These are phyloP conservation scores for Zaprionus ghesquierei DNA, from an alignment of 1,140 invertebrate genomes.

Conservation along the genomic window DNA sequence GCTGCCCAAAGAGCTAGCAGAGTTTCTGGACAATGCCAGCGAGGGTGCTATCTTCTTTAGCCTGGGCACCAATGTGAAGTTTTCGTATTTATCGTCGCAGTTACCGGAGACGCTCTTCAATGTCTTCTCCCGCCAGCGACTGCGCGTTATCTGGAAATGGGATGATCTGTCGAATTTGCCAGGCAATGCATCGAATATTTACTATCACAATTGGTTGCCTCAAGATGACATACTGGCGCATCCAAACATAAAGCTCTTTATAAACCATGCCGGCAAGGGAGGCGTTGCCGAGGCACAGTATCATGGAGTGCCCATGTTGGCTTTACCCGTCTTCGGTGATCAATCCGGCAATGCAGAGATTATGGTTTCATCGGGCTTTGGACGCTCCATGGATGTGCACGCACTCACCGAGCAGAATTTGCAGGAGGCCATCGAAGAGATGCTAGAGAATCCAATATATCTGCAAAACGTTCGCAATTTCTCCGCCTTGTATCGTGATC, in stretches of 20 bases:
- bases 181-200: constrained; percentile 84
- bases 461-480: constrained; percentile 30
- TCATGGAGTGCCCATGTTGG: constrained; percentile 83
- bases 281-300: constrained; percentile 83
- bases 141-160: constrained; percentile 84
- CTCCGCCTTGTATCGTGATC: constrained; percentile 67
- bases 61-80: constrained; percentile 84
- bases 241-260: constrained; percentile 82
- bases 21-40: constrained; percentile 82
- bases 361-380: constrained; percentile 26
- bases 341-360: constrained; percentile 43
- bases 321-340: constrained; percentile 81
- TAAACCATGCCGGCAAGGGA: constrained; percentile 84
- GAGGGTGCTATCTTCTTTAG: constrained; percentile 85
- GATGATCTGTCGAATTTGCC: constrained; percentile 57
- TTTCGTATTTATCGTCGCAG: constrained; percentile 70
- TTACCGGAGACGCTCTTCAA: constrained; percentile 78
- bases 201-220: constrained; percentile 84
- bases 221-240: constrained; percentile 84
- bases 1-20: constrained; percentile 63
- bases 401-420: constrained; percentile 16
- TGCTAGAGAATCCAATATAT: constrained; percentile 51
- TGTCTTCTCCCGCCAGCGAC: constrained; percentile 82
- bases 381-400: constrained; percentile 57
- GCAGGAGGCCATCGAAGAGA: constrained; percentile 26